Percentiles rank a stretch among this genome's conserved stretches.
Evolutionary conservation across 2,888 invertebrate species (phyloP).

Genomic region (Drosophila lacicola): DNA sequence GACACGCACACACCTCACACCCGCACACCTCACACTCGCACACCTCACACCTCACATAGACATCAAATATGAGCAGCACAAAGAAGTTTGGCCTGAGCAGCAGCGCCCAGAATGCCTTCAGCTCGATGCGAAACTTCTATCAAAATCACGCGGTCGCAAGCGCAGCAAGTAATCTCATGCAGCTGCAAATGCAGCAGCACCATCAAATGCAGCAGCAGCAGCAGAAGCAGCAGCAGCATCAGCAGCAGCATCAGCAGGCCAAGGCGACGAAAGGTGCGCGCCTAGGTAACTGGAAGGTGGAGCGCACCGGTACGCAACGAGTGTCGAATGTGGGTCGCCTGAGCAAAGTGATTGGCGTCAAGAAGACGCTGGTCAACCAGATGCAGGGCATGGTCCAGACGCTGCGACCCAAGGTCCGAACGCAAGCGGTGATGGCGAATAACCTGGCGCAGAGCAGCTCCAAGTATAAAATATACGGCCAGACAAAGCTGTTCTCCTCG

Average conservation of each 20-base stretch:
- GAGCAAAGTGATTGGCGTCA: constrained; percentile 53
- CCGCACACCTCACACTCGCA: background rate
- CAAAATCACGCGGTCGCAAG: accelerated
- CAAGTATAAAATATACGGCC: constrained; percentile 47
- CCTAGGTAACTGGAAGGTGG: background rate
- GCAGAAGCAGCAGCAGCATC: background rate
- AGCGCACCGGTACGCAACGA: background rate
- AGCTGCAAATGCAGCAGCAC: background rate
- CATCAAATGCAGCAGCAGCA: background rate
- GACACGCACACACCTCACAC: background rate
- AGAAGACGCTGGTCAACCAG: constrained; percentile 58
- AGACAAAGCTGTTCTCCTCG: constrained; percentile 34
- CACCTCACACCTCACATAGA: background rate
- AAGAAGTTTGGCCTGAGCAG: constrained; percentile 18
- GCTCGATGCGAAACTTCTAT: constrained; percentile 14
- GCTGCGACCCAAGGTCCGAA: background rate
- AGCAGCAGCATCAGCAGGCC: background rate
- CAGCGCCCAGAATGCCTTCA: constrained; percentile 14
- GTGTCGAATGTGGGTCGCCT: background rate
- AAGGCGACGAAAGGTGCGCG: no score
- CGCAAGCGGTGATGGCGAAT: background rate
- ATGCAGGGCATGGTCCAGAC: constrained; percentile 53
- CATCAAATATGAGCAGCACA: constrained; percentile 13
- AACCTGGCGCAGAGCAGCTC: background rate
- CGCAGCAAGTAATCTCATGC: background rate